A percentile compares a stretch with the other conserved stretches of the same genome.
Evolutionary conservation across 2,888 invertebrate species (phyloP).

Genomic region (Nomada fucata): DNA sequence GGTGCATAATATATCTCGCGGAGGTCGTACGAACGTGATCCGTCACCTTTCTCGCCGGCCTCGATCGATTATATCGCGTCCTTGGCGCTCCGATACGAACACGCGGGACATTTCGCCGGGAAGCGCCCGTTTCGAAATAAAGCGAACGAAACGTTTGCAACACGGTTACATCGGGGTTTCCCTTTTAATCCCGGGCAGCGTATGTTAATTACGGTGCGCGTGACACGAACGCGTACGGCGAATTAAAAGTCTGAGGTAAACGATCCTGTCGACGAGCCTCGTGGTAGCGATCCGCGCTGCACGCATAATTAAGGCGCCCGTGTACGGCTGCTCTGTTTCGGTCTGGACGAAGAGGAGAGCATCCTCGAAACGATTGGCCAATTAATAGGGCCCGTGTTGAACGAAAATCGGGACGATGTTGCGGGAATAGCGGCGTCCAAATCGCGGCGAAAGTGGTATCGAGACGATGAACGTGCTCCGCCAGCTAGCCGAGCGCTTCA

Average conservation of each 20-base stretch:
- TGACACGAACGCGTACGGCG: neutral
- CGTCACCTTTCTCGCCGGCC: constrained; percentile 26
- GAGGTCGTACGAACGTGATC: constrained; percentile 26
- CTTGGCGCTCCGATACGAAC: constrained; percentile 20
- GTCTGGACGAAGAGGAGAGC: neutral
- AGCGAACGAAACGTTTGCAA: neutral
- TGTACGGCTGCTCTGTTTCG: neutral
- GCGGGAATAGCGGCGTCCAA: too few relatives aligned
- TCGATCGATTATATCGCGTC: constrained; percentile 48
- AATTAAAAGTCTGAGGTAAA: constrained; percentile 20
- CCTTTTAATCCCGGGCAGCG: constrained; percentile 19
- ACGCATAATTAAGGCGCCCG: neutral
- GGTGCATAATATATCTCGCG: neutral
- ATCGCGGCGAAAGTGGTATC: too few relatives aligned
- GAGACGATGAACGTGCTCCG: neutral
- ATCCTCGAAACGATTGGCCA: neutral
- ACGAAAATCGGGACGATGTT: too few relatives aligned
- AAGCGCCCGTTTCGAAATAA: neutral
- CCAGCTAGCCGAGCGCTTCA: too few relatives aligned
- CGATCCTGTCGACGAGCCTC: neutral
- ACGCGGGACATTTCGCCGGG: constrained; percentile 22
- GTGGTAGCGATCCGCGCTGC: neutral
- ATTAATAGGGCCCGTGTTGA: neutral
- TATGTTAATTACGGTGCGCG: neutral
- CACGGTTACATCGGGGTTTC: neutral